These are phyloP conservation scores for Blastomussa wellsi DNA, from an alignment of 92 coral and sea anemone genomes.

Conservation along the genomic window DNA sequence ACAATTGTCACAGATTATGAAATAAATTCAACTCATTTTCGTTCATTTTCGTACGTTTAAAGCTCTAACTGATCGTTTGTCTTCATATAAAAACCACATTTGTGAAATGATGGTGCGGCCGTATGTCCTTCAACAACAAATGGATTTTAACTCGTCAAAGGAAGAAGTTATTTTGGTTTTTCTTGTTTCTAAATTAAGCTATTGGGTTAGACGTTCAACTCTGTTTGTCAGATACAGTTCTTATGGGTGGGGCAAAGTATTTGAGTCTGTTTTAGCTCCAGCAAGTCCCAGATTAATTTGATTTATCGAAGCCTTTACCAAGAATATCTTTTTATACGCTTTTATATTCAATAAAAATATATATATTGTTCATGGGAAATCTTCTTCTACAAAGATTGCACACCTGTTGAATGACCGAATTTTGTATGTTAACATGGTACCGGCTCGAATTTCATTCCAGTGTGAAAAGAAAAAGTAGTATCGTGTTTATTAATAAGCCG, in stretches of 20 bases:
- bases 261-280: not conserved
- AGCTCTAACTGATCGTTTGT: not conserved
- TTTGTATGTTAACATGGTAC: no score
- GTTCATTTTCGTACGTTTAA: no score
- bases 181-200: not conserved
- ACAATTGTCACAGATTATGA: not conserved
- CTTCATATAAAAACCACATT: not conserved
- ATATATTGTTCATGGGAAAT: not conserved
- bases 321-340: not conserved
- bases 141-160: not conserved
- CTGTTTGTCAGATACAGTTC: not conserved
- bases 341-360: no score
- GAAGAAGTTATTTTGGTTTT: not conserved
- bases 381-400: not conserved
- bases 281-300: not conserved
- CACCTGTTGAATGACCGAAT: not conserved
- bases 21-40: not conserved
- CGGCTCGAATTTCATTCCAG: no score
- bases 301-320: not conserved
- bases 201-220: not conserved
- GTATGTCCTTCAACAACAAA: no score
- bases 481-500: no score
- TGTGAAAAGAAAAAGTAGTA: no score
- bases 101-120: not conserved
- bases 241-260: not conserved